Base-by-base conservation (phyloP, 2,888 invertebrate genomes). In the Lepetodrilus schrolli region DNA sequence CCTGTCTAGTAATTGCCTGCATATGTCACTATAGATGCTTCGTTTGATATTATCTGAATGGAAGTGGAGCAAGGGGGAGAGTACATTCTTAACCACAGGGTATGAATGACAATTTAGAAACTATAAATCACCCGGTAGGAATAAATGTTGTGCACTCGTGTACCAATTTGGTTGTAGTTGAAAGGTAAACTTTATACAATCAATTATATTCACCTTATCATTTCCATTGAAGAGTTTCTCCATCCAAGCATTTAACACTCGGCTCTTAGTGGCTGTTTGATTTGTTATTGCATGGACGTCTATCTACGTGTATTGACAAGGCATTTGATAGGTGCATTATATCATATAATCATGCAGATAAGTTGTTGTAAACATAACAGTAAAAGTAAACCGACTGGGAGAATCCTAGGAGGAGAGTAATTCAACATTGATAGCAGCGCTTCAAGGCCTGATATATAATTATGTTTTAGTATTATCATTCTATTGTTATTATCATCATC, bases 21-120 rank as follows among this genome's bases (percentile, higher is more conserved):
- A 48, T 20, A 21, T 48, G 48, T 17, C 48, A 48, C n/a, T 58
- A 21, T 17, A 30, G 34, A 58, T 34, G 17, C 34, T 58, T 30
- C 30, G 58, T 58, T 58, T 58, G 58, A 58, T 58, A 34, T 58
- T 58, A 30, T 58, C 30, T 58, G 30, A 58, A 58, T 58, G 30
- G 30, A 58, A 20, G 34, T 7, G n/a, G n/a, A n/a, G n/a, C n/a
- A n/a, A n/a, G n/a, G n/a, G n/a, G n/a, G n/a, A n/a, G n/a, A n/a
- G n/a, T n/a, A n/a, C n/a, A n/a, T n/a, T n/a, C n/a, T n/a, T n/a
- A n/a, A n/a, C 58, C 58, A 30, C 34, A 30, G 26, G 7, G 58
- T 34, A 30, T 58, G 26, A 58, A 30, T 58, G 58, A 58, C 58
- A 21, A 58, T 58, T 58, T 58, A 34, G n/a, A 58, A 26, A 17